A percentile compares a stretch with the other conserved stretches of the same genome.
phyloP scores from a whole-genome alignment of 2,113 vertebrate genomes.

The Muntiacus reevesi region DNA sequence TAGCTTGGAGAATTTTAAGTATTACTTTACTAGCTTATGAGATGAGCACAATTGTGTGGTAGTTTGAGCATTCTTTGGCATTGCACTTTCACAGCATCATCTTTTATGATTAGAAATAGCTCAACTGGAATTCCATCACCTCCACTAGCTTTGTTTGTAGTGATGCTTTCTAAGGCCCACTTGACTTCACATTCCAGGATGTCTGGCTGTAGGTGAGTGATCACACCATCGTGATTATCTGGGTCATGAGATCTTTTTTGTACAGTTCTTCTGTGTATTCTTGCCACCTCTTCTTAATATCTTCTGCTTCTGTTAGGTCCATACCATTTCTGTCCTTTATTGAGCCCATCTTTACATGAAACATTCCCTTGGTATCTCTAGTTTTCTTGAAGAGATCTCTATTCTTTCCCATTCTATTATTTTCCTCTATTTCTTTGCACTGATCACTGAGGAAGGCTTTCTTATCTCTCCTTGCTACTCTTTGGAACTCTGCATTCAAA shows the following conservation, averaged over 20 bases:
- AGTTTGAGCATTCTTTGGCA: not conserved
- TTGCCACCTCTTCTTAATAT: not conserved
- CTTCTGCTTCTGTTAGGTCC: not conserved
- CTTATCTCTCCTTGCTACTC: no score
- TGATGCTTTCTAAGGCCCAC: not conserved
- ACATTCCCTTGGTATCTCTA: not conserved
- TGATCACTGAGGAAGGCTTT: no score
- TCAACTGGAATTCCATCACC: not conserved
- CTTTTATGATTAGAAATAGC: not conserved
- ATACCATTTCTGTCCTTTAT: not conserved
- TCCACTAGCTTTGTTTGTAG: not conserved
- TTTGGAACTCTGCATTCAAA: no score
- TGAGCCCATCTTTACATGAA: not conserved
- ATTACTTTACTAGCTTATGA: not conserved
- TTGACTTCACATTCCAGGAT: not conserved
- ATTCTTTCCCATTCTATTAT: not conserved
- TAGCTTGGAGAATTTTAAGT: not conserved
- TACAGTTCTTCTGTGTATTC: not conserved
- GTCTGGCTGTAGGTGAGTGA: not conserved
- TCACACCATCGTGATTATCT: not conserved
- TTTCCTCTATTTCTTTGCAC: not conserved
- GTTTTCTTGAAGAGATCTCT: not conserved
- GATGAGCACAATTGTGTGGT: not conserved
- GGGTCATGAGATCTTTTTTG: not conserved
- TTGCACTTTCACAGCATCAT: not conserved